These are phyloP conservation scores for Mugil cephalus DNA, from an alignment of 2,113 vertebrate species.

Conservation along the genomic window DNA sequence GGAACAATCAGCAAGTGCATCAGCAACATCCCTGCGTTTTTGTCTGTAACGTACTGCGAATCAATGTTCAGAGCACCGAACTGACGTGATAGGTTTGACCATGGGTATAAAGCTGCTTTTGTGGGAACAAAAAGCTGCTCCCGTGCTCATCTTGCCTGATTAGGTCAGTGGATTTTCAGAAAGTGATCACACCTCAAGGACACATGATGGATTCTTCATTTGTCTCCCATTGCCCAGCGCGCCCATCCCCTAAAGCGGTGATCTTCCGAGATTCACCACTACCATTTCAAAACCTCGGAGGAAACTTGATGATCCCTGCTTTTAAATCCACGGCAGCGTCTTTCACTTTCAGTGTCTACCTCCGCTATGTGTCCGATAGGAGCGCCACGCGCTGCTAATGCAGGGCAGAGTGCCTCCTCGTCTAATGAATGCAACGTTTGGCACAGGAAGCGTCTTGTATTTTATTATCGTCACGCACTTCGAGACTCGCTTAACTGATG, in stretches of 20 bases:
- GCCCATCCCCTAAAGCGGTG: neutral
- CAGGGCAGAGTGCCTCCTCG: constrained; percentile 21
- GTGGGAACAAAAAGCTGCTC: constrained; percentile 22
- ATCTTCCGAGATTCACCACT: constrained; percentile 38
- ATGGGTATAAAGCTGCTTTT: constrained; percentile 44
- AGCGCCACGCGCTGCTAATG: constrained; percentile 3
- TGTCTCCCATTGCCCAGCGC: constrained; percentile 30
- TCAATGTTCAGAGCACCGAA: constrained; percentile 15
- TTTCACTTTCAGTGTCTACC: neutral
- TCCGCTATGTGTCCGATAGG: neutral
- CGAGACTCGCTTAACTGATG: neutral
- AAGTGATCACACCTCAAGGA: constrained; percentile 66
- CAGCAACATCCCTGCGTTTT: constrained; percentile 17
- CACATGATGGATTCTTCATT: constrained; percentile 28
- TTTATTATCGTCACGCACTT: constrained; percentile 16
- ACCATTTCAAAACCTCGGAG: constrained; percentile 37
- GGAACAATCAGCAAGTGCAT: constrained; percentile 31
- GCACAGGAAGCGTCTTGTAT: constrained; percentile 22
- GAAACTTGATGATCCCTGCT: constrained; percentile 39
- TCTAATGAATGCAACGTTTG: constrained; percentile 43
- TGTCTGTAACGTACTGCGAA: constrained; percentile 16
- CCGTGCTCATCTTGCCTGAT: constrained; percentile 46
- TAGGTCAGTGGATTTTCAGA: constrained; percentile 59
- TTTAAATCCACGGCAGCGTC: constrained; percentile 18
- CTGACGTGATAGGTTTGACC: constrained; percentile 26